phyloP scores from a whole-genome alignment of 2,888 invertebrate species.

The Deilephila elpenor region DNA sequence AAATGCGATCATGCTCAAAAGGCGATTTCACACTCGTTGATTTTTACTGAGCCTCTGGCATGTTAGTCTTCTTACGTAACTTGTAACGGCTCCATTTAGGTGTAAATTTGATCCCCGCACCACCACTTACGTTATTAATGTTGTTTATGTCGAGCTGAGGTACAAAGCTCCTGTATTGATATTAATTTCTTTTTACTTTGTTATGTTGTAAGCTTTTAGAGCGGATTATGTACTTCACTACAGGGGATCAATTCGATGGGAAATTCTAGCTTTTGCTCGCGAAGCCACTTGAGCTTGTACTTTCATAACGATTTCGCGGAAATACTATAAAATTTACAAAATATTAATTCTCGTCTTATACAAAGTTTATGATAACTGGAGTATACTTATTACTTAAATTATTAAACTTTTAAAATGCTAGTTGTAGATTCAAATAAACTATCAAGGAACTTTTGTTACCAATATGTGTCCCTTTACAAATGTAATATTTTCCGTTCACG shows the following conservation, averaged over 20 bases:
- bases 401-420: too few species aligned
- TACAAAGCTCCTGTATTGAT: not conserved
- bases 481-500: too few species aligned
- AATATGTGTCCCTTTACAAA: too few species aligned
- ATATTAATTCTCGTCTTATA: too few species aligned
- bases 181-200: constrained; percentile 21
- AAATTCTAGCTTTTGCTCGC: not conserved
- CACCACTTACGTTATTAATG: constrained; percentile 22
- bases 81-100: constrained; percentile 20
- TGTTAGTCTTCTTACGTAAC: constrained; percentile 36
- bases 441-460: too few species aligned
- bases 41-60: constrained; percentile 49
- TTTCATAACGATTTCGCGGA: too few species aligned
- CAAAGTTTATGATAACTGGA: too few species aligned
- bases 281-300: not conserved
- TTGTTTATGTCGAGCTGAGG: constrained; percentile 5
- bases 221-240: constrained; percentile 1
- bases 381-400: too few species aligned
- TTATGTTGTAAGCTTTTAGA: constrained; percentile 13
- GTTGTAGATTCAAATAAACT: too few species aligned
- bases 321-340: too few species aligned
- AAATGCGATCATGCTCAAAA: constrained; percentile 61
- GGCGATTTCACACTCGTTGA: constrained; percentile 57
- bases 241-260: constrained; percentile 1
- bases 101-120: constrained; percentile 5